A percentile compares a stretch with the other conserved stretches of the same genome.
These are phyloP conservation scores for Scomberomorus guttatus DNA, from an alignment of 2,797 vertebrate genomes.

Conservation along the genomic window DNA sequence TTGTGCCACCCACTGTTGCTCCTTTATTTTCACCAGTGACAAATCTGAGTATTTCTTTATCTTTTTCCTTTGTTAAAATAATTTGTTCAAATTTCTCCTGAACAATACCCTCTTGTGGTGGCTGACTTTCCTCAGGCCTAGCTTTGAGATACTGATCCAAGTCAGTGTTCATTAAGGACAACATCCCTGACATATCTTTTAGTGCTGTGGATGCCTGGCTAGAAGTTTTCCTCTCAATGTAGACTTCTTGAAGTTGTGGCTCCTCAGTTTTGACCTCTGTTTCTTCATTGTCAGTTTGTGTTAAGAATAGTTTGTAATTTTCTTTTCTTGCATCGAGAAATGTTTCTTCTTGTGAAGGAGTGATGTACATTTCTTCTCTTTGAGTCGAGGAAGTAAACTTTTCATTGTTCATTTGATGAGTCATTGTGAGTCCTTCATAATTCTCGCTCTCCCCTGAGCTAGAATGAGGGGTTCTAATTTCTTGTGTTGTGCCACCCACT, in stretches of 20 bases:
- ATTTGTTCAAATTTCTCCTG: constrained; percentile 71
- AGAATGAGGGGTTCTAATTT: constrained; percentile 64
- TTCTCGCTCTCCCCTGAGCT: constrained; percentile 88
- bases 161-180: constrained; percentile 59
- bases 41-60: constrained; percentile 22
- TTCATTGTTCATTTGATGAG: constrained; percentile 86
- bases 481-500: constrained; percentile 3
- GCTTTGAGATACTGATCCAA: constrained; percentile 59
- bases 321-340: constrained; percentile 5
- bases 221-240: constrained; percentile 37
- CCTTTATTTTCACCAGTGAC: constrained; percentile 27
- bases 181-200: constrained; percentile 70
- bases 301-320: background rate
- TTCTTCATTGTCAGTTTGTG: constrained; percentile 24
- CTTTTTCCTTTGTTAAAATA: constrained; percentile 41
- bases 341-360: constrained; percentile 59
- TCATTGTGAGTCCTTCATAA: constrained; percentile 86
- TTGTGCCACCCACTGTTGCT: background rate
- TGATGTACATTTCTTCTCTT: constrained; percentile 71
- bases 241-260: constrained; percentile 54
- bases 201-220: background rate
- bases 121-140: constrained; percentile 2
- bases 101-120: constrained; percentile 40
- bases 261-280: constrained; percentile 39
- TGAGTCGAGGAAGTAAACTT: constrained; percentile 81